These are phyloP conservation scores for Diglossa brunneiventris DNA, from an alignment of 2,113 vertebrate genomes.

Conservation along the genomic window DNA sequence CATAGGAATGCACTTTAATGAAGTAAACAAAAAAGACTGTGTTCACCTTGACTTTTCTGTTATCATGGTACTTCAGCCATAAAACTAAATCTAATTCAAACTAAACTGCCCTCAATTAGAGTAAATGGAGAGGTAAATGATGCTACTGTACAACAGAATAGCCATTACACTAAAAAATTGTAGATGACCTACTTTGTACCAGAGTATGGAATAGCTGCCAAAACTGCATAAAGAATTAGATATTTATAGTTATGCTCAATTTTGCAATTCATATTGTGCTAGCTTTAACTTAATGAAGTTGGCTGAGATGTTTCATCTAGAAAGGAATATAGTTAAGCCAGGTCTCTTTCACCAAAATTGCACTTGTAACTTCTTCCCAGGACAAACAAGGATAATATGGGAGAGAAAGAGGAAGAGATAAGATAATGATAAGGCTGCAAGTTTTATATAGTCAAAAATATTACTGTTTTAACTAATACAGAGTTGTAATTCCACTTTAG, in stretches of 20 bases:
- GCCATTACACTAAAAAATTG: conserved; percentile 21
- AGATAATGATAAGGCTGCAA: not conserved
- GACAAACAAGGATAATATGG: not conserved
- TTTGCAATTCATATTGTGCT: conserved; percentile 16
- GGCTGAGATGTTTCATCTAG: not conserved
- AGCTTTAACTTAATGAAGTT: conserved; percentile 34
- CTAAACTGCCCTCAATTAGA: conserved; percentile 61
- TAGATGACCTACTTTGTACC: conserved; percentile 11
- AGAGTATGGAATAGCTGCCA: conserved; percentile 25
- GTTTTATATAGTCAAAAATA: not conserved
- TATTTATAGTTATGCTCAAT: conserved; percentile 9
- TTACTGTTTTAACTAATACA: not conserved
- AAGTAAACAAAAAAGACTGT: not conserved
- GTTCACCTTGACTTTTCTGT: conserved; percentile 41
- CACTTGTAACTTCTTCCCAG: not conserved
- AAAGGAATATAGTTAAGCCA: not conserved
- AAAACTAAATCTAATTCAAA: conserved; percentile 48
- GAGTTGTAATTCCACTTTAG: not conserved
- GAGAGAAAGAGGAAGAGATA: not conserved
- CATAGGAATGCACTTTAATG: not conserved
- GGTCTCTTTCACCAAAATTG: not conserved
- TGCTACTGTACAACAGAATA: conserved; percentile 34
- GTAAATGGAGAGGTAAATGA: conserved; percentile 56
- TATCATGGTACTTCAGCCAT: not conserved
- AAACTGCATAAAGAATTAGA: conserved; percentile 15